Evolutionary conservation across 2,888 invertebrate genomes (phyloP), one percentile per base, ranked within the genome.

Genomic region (Morpho achilles): DNA sequence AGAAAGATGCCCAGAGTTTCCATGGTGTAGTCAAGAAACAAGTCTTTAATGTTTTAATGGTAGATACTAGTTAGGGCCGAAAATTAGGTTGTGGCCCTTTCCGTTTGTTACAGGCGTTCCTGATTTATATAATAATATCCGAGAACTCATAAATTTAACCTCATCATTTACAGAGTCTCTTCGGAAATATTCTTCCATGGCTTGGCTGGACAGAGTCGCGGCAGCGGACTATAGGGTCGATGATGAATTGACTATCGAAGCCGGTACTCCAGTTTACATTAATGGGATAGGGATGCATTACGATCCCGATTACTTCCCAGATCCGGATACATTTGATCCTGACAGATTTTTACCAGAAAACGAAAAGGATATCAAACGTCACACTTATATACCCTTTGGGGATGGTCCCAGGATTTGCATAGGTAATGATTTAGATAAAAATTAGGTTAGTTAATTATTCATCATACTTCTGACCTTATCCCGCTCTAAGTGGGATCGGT

Each of bases 321-420:
- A 93, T 7, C 93, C 93, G 0, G 65, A 75, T 0, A 81, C 77
- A 61, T 93, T 92, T 62, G 82, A 90, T 64, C 93, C 93, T 9
- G 82, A 92, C 52, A 73, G 93, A 53, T 93, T 93, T 63, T 84
- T 80, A 45, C 87, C 92, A 0, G 92, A 92, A 66, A 93, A 92
- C 65, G 91, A 89, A 64, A 70, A 73, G 0, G 82, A 84, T 8
- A 69, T 80, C 39, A 53, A 63, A 2, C 75, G 77, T 0, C 78
- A 73, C n/a, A 71, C 74, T 0, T 92, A 84, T 52, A 58, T 91
- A 60, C 92, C 93, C 0, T 93, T 93, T 64, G 93, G 93, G 0
- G 67, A 85, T 9, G 94, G 94, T 8, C 93, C 91, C 0, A 85
- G 93, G 56, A 90, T 80, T 69, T 94, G 94, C 66, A 91, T 94